Evolutionary conservation across 2,797 vertebrate genomes (phyloP), one percentile per base, ranked within the genome.

Genomic region (Takifugu ocellatus): DNA sequence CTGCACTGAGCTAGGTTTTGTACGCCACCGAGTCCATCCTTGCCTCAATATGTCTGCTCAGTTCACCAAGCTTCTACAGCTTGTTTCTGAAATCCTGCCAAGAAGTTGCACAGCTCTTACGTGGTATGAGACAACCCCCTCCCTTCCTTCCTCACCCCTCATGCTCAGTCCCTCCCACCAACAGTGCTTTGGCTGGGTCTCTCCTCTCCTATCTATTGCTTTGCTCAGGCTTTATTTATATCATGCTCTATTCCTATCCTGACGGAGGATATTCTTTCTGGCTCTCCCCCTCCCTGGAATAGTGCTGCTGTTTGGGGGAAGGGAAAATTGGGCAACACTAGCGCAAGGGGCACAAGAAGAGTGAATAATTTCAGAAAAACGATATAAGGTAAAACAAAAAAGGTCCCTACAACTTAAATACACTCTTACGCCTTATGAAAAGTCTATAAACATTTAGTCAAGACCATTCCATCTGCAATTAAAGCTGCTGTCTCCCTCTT

Each of bases 21-120:
- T 83, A 87, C 87, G 85, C 87, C 87, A 84, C 87, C 82, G 90
- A 82, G 79, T 88, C 89, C 89, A 90, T 93, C 89, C 87, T 89
- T 54, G 89, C 90, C 92, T 92, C 92, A 91, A 93, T 91, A 92
- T 91, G 93, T 93, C 90, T 88, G 90, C 90, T 90, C 56, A 72
- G 76, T 81, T 90, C 74, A 86, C 86, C 88, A 91, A 89, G 89
- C 85, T 90, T 79, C 87, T 87, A 87, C 91, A 89, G 89, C 87
- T 92, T 91, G 91, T 93, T 89, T 88, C 90, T 93, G 92, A 90
- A 91, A 89, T 78, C 85, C 90, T 93, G 94, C 93, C 93, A 94
- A 93, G 89, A 90, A 91, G 82, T 91, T 89, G 86, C 87, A 89
- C 84, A 83, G 88, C 84, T 86, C 84, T 88, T 84, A 81, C 87